phyloP scores from a whole-genome alignment of 2,888 invertebrate genomes.

The Conus canariensis region DNA sequence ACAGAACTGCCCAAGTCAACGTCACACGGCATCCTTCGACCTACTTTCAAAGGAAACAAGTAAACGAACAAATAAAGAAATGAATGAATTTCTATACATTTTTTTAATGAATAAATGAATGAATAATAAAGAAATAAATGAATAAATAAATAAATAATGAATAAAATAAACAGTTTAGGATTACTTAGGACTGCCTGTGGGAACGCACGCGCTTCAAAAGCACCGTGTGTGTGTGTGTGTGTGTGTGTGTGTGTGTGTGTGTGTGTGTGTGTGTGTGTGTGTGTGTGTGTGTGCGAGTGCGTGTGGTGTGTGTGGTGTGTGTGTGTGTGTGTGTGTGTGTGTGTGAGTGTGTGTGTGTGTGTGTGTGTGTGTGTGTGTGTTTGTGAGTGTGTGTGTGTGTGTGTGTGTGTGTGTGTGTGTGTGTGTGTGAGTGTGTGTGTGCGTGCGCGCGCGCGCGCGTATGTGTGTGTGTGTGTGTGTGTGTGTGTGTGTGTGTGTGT shows the following conservation, averaged over 20 bases:
- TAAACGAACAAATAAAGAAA: too few species aligned
- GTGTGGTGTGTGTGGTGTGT: conserved; percentile 17
- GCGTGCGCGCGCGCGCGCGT: neutral
- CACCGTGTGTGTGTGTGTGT: neutral
- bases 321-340: conserved; percentile 24
- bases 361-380: conserved; percentile 17
- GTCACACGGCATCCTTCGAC: too few species aligned
- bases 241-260: conserved; percentile 19
- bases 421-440: conserved; percentile 25
- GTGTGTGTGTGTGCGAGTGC: conserved; percentile 8
- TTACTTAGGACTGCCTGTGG: too few species aligned
- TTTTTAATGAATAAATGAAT: too few species aligned
- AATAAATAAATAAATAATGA: too few species aligned
- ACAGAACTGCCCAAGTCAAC: too few species aligned
- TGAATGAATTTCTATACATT: too few species aligned
- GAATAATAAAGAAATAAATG: too few species aligned
- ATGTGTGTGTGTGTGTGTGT: conserved; percentile 16
- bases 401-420: neutral
- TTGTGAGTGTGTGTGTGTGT: conserved; percentile 20
- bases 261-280: conserved; percentile 18
- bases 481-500: conserved; percentile 25
- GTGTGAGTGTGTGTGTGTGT: conserved; percentile 9
- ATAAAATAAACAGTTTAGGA: too few species aligned
- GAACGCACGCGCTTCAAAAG: too few species aligned
- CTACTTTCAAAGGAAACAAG: too few species aligned